A percentile compares a stretch with the other conserved stretches of the same genome.
These are phyloP conservation scores for Microvelia longipes DNA, from an alignment of 1,140 invertebrate species.

Conservation along the genomic window DNA sequence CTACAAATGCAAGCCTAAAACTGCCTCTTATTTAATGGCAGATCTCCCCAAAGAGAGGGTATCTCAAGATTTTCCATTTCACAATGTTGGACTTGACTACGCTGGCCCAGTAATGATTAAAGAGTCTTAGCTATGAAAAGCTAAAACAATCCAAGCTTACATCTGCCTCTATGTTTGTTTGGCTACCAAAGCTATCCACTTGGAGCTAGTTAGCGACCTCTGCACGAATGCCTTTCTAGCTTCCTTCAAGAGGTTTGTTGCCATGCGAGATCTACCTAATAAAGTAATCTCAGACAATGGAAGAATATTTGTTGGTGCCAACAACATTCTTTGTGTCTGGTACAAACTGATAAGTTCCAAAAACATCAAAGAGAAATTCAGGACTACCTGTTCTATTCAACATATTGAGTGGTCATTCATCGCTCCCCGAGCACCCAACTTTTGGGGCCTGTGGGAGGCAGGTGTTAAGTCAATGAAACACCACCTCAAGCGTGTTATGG, in stretches of 20 bases:
- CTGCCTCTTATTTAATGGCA: background rate
- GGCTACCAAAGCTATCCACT: background rate
- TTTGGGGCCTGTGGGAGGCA: background rate
- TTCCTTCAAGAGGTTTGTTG: background rate
- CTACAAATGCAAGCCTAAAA: background rate
- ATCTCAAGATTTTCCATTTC: background rate
- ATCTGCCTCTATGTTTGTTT: background rate
- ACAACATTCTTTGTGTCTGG: background rate
- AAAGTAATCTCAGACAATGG: background rate
- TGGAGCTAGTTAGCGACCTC: background rate
- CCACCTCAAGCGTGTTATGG: background rate
- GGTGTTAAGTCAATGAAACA: background rate
- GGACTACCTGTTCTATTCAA: background rate
- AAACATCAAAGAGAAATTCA: background rate
- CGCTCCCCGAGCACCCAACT: background rate
- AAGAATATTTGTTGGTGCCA: background rate
- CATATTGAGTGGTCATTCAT: background rate
- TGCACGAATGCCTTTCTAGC: background rate
- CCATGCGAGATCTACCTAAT: background rate
- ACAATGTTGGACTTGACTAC: background rate
- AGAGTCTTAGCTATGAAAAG: background rate
- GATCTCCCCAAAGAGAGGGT: background rate
- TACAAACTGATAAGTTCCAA: background rate
- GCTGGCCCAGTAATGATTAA: background rate
- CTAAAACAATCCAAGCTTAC: background rate